phyloP scores from a whole-genome alignment of 2,113 vertebrate genomes.

The Osmerus eperlanus region DNA sequence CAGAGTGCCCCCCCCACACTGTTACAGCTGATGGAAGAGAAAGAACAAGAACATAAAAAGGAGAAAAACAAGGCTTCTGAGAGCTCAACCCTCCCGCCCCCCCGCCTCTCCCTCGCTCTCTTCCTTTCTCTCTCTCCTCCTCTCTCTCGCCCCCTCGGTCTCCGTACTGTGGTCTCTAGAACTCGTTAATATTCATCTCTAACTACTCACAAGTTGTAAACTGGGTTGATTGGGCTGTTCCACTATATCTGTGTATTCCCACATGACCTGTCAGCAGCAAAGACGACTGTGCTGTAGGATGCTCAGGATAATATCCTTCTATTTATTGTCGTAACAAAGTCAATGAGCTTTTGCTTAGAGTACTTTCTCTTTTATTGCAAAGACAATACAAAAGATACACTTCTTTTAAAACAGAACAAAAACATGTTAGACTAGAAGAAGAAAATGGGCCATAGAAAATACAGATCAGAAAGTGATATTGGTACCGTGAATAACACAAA shows the following conservation, averaged over 20 bases:
- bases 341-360: conserved; percentile 55
- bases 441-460: conserved; percentile 38
- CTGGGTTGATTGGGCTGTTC: no score
- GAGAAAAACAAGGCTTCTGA: conserved; percentile 42
- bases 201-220: no score
- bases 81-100: conserved; percentile 28
- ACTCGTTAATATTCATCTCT: no score
- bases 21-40: conserved; percentile 51
- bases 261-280: no score
- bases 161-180: neutral
- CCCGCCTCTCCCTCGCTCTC: neutral
- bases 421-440: conserved; percentile 74
- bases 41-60: conserved; percentile 38
- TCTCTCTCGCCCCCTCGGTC: conserved; percentile 13
- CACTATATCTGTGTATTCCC: no score
- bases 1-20: conserved; percentile 31
- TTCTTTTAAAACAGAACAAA: conserved; percentile 79
- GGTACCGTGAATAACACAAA: conserved; percentile 70
- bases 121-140: conserved; percentile 6
- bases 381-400: conserved; percentile 93
- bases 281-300: no score
- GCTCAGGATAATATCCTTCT: conserved; percentile 8
- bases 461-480: conserved; percentile 65
- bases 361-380: conserved; percentile 90
- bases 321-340: conserved; percentile 10